phyloP scores from a whole-genome alignment of 1,140 invertebrate species.

The Euglossa dilemma region DNA sequence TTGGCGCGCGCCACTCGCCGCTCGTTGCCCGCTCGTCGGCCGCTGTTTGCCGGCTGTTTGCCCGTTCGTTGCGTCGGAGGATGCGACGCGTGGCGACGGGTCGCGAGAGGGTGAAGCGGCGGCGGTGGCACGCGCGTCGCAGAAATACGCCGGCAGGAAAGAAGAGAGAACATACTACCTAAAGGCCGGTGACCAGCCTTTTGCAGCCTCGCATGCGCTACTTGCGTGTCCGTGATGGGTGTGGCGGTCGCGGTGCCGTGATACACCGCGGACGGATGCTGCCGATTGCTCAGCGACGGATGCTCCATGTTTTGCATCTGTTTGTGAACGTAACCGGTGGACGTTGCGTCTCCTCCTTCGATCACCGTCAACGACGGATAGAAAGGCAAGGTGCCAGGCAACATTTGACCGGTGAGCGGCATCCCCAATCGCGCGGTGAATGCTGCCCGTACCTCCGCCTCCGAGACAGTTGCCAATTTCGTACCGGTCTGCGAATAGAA shows the following conservation, averaged over 20 bases:
- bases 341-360: slow-evolving; percentile 81
- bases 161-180: slow-evolving; percentile 84
- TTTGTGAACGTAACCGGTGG: slow-evolving; percentile 82
- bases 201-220: slow-evolving; percentile 89
- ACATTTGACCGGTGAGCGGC: slow-evolving; percentile 88
- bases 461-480: slow-evolving; percentile 87
- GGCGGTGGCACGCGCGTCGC: slow-evolving; percentile 28
- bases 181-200: slow-evolving; percentile 90
- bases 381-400: slow-evolving; percentile 88
- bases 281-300: slow-evolving; percentile 62
- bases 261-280: slow-evolving; percentile 46
- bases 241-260: slow-evolving; percentile 50
- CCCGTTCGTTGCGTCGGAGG: too few species aligned
- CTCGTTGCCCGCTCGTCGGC: too few species aligned
- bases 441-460: slow-evolving; percentile 90
- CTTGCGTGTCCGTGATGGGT: slow-evolving; percentile 86
- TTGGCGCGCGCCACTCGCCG: slow-evolving; percentile 2
- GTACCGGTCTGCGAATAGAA: slow-evolving; percentile 75
- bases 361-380: slow-evolving; percentile 88
- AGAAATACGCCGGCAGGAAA: slow-evolving; percentile 60
- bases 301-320: slow-evolving; percentile 86
- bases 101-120: not conserved
- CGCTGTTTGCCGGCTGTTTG: too few species aligned
- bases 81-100: too few species aligned
- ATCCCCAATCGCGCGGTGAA: slow-evolving; percentile 88